Percentiles rank a stretch among this genome's conserved stretches.
phyloP scores from a whole-genome alignment of 2,797 vertebrate species.

The Xiphorhynchus erythropygius region DNA sequence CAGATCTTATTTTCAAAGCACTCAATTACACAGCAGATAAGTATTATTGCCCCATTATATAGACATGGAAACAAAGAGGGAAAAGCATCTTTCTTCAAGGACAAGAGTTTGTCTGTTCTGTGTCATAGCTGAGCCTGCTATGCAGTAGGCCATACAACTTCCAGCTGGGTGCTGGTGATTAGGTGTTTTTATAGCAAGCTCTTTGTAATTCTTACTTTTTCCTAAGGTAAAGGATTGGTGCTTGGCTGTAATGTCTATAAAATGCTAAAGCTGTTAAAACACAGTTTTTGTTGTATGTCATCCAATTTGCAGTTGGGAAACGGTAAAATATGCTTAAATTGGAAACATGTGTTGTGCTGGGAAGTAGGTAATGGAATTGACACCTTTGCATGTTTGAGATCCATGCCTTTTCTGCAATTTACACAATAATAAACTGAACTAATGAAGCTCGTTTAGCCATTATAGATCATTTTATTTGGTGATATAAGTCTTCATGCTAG shows the following conservation, averaged over 20 bases:
- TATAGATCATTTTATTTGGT: slow-evolving; percentile 12
- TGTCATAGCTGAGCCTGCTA: neutral
- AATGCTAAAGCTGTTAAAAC: slow-evolving; percentile 58
- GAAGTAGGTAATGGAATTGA: slow-evolving; percentile 7
- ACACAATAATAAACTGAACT: slow-evolving; percentile 12
- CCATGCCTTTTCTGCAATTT: neutral
- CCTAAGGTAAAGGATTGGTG: slow-evolving; percentile 25
- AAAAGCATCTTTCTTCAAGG: slow-evolving; percentile 13
- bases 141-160: neutral
- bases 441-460: neutral
- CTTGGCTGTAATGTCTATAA: slow-evolving; percentile 41
- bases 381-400: slow-evolving; percentile 29
- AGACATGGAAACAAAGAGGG: neutral
- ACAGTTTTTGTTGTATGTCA: slow-evolving; percentile 62
- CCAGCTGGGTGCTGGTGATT: slow-evolving; percentile 18
- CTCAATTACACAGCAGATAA: neutral
- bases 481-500: neutral
- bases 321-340: slow-evolving; percentile 42
- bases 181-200: slow-evolving; percentile 37
- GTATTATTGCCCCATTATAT: neutral
- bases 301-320: slow-evolving; percentile 64
- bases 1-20: neutral
- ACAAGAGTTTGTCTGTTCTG: neutral
- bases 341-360: slow-evolving; percentile 31
- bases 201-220: slow-evolving; percentile 56